Conservation (phyloP, 2,888 invertebrate genomes). For the Ypsolopha sequella region DNA sequence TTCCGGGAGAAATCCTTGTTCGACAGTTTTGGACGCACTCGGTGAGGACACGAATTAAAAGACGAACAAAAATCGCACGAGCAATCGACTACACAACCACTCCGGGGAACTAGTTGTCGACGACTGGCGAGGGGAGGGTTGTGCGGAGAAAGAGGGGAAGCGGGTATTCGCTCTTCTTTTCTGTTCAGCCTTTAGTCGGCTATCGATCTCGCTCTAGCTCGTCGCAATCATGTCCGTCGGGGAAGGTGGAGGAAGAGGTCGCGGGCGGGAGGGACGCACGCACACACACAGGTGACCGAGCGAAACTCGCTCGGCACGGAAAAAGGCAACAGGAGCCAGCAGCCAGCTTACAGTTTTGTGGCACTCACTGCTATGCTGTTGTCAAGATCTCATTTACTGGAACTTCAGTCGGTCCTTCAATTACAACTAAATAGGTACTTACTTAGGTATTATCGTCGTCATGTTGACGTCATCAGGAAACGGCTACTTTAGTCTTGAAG, state of each 20-base stretch:
- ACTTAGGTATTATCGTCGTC: too few species aligned
- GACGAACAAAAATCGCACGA: slow-evolving; percentile 34
- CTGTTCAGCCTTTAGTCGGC: not conserved
- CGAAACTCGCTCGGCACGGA: not conserved
- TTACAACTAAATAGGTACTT: too few species aligned
- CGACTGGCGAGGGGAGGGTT: slow-evolving; percentile 28
- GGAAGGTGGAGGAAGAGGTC: not conserved
- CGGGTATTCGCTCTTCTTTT: not conserved
- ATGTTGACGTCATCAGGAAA: too few species aligned
- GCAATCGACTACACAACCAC: slow-evolving; percentile 25
- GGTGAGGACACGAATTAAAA: slow-evolving; percentile 49
- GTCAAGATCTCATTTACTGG: too few species aligned
- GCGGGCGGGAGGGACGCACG: not conserved
- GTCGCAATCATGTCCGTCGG: not conserved
- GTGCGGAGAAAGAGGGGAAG: not conserved
- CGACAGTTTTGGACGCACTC: slow-evolving; percentile 31
- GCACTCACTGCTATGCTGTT: too few species aligned
- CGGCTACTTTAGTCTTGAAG: too few species aligned
- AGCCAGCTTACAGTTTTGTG: too few species aligned
- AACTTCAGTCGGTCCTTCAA: too few species aligned
- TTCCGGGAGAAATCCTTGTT: slow-evolving; percentile 8
- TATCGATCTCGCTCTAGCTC: not conserved
- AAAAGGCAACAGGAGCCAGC: too few species aligned
- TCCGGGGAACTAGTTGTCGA: slow-evolving; percentile 31
- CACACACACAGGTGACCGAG: not conserved